Evolutionary conservation across 2,113 vertebrate genomes (phyloP).

Genomic region (Scortum barcoo): DNA sequence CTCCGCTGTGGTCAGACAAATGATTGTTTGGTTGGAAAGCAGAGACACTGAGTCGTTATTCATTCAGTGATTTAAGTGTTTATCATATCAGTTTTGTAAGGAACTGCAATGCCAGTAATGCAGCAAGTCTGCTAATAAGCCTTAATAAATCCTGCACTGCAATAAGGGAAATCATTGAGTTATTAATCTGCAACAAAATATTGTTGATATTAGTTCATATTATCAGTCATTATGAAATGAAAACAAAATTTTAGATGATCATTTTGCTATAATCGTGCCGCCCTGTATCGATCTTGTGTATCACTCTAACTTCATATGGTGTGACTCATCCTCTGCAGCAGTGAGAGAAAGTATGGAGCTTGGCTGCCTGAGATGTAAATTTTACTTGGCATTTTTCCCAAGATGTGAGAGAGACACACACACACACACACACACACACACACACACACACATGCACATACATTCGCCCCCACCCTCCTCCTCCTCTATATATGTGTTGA

Average conservation of each 20-base stretch:
- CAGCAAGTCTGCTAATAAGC: not conserved
- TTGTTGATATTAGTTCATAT: too few relatives aligned
- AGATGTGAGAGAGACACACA: slow-evolving; percentile 37
- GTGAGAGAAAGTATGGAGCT: slow-evolving; percentile 73
- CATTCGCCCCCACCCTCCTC: slow-evolving; percentile 30
- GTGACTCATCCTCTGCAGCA: slow-evolving; percentile 83
- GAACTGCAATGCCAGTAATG: not conserved
- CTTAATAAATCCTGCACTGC: not conserved
- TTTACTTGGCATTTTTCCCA: slow-evolving; percentile 82
- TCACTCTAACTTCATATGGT: slow-evolving; percentile 48
- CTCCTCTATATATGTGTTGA: slow-evolving; percentile 67
- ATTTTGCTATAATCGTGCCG: not conserved
- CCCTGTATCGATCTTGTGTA: slow-evolving; percentile 43
- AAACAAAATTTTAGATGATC: not conserved
- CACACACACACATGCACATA: not conserved
- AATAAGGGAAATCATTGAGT: not conserved
- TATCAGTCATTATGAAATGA: not conserved
- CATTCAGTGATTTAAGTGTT: not conserved
- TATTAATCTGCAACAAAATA: not conserved
- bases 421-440: not conserved
- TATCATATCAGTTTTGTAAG: not conserved
- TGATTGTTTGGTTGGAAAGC: not conserved
- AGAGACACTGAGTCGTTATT: not conserved
- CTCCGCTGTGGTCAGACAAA: not conserved
- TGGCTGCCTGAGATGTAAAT: slow-evolving; percentile 77